Evolutionary conservation across 2,113 vertebrate species (phyloP).

Genomic region (Siphamia tubifer): DNA sequence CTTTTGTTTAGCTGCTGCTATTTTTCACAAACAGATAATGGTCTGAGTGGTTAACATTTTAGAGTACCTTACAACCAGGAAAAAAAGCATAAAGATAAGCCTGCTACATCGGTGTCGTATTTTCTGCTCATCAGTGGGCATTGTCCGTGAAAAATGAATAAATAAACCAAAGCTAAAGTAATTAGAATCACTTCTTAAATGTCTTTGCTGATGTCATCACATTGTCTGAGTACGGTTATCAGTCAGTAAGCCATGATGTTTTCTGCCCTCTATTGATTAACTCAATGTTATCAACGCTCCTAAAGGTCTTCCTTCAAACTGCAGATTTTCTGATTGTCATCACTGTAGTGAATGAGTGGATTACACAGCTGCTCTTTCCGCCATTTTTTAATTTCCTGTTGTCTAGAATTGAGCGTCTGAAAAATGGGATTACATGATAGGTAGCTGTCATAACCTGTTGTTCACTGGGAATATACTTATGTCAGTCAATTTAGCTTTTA

Average conservation of each 20-base stretch:
- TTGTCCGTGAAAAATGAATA: background rate
- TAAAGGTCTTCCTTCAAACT: slow-evolving; percentile 36
- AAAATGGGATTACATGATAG: slow-evolving; percentile 32
- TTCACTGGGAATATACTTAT: background rate
- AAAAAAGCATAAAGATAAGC: background rate
- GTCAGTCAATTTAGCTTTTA: background rate
- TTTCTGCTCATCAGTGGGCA: background rate
- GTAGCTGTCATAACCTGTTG: slow-evolving; percentile 7
- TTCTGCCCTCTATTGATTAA: slow-evolving; percentile 48
- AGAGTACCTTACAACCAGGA: background rate
- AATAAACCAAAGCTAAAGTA: background rate
- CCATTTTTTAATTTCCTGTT: slow-evolving; percentile 78
- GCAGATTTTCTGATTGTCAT: slow-evolving; percentile 49
- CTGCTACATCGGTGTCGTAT: background rate
- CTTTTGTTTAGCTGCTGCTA: background rate
- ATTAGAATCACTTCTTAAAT: background rate
- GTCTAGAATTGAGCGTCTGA: slow-evolving; percentile 32
- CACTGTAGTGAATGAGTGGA: slow-evolving; percentile 29
- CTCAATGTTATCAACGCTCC: slow-evolving; percentile 19
- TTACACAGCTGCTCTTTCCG: slow-evolving; percentile 26
- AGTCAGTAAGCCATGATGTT: slow-evolving; percentile 1
- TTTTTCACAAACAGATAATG: background rate
- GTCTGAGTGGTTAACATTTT: background rate
- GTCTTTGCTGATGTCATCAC: background rate
- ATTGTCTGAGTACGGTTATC: slow-evolving; percentile 13